A percentile compares a stretch with the other conserved stretches of the same genome.
phyloP scores from a whole-genome alignment of 2,113 vertebrate species.

The Albula goreensis region DNA sequence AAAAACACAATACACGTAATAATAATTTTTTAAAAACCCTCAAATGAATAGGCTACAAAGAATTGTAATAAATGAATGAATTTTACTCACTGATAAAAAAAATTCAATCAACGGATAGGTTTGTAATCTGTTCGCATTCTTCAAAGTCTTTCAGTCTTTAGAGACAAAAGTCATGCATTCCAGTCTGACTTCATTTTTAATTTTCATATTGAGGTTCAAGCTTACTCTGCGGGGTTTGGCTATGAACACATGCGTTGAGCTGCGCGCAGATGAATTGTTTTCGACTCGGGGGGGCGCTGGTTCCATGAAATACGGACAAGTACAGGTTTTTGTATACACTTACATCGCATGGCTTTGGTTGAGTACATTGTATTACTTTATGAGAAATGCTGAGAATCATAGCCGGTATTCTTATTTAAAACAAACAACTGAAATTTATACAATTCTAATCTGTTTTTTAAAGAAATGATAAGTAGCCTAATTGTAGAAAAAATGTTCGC shows the following conservation, averaged over 20 bases:
- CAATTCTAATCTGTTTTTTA: neutral
- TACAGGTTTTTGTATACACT: neutral
- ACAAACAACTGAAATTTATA: no score
- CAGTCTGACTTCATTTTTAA: neutral
- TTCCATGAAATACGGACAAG: neutral
- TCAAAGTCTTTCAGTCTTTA: neutral
- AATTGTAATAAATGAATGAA: neutral
- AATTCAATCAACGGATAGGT: no score
- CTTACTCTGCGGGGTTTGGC: neutral
- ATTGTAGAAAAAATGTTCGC: neutral
- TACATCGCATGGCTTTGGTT: neutral
- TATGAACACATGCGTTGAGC: neutral
- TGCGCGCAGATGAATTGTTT: neutral
- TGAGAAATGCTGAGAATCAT: neutral
- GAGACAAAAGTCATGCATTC: neutral
- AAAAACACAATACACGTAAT: no score
- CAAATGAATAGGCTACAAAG: no score
- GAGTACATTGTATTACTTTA: neutral
- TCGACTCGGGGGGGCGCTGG: slow-evolving; percentile 8
- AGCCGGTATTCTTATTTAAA: neutral
- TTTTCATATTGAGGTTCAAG: neutral
- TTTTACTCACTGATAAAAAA: neutral
- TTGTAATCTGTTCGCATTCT: no score
- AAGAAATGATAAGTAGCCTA: neutral
- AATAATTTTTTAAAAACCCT: no score